Base-by-base conservation (phyloP, 2,888 invertebrate species). In the Cheilosia grossa region DNA sequence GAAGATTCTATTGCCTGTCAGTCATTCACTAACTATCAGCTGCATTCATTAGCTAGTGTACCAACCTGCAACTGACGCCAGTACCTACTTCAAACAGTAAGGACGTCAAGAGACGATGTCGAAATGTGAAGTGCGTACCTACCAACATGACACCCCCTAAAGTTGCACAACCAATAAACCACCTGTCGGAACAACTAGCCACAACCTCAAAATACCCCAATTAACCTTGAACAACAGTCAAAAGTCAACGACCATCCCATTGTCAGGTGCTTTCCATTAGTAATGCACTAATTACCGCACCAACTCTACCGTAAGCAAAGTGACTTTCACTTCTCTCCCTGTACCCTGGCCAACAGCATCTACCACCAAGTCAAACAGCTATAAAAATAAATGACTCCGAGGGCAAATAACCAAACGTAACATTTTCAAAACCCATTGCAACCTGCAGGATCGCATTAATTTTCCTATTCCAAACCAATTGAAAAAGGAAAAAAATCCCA, bases 331-430 rank as follows among this genome's bases (percentile, higher is more conserved):
- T 67, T 21, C 54, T 40, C 51, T 24, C 37, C 30, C 30, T 9
- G 9, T 30, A 6, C 19, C 47, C 44, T 42, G n/a, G 27, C 5
- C 13, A 17, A 37, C 19, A 44, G 54, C 13, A n/a, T 19, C 40
- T 49, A 27, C 27, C 40, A 53, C 37, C 59, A 78, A 82, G 61
- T 67, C 73, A 79, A 79, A 73, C 19, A 83, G 63, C 82, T 37
- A 63, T 79, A 69, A 81, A 82, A 82, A n/a, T 73, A 69, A 82
- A 82, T 64, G 79, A 61, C 82, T 69, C 56, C 33, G 10, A 47
- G 21, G 51, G 72, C 73, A 67, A 67, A 58, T 63, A 69, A 74
- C 79, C 74, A 44, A 67, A 53, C 54, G 61, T 42, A 67, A 47
- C 24, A 54, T 63, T 59, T n/a, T 33, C 40, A 63, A 79, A 79